A percentile compares a stretch with the other conserved stretches of the same genome.
Evolutionary conservation across 2,888 invertebrate species (phyloP).

Genomic region (Drosophila colorata): DNA sequence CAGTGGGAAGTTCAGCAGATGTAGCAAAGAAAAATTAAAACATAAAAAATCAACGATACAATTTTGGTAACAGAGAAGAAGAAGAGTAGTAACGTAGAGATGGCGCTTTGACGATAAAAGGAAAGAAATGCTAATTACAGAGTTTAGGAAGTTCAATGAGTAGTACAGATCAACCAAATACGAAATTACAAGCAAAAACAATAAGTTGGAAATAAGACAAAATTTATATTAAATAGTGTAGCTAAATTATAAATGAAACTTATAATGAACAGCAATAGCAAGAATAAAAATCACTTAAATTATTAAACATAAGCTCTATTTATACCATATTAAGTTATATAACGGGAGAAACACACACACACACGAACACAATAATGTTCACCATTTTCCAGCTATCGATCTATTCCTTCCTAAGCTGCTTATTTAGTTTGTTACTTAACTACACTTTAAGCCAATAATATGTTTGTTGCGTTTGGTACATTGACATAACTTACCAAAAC

Average conservation of each 20-base stretch:
- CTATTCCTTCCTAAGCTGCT: slow-evolving; percentile 33
- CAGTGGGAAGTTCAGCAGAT: slow-evolving; percentile 38
- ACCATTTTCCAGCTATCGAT: slow-evolving; percentile 27
- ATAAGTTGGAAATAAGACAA: slow-evolving; percentile 72
- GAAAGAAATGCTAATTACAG: slow-evolving; percentile 24
- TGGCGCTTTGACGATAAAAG: slow-evolving; percentile 10
- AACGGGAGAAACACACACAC: slow-evolving; percentile 24
- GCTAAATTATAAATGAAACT: slow-evolving; percentile 52
- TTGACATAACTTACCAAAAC: slow-evolving; percentile 43
- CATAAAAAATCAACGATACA: slow-evolving; percentile 21
- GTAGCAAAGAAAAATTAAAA: slow-evolving; percentile 36
- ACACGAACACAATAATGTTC: slow-evolving; percentile 30
- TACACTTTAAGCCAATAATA: slow-evolving; percentile 54
- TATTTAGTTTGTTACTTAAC: slow-evolving; percentile 62
- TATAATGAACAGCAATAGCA: slow-evolving; percentile 53
- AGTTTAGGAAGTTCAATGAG: slow-evolving; percentile 25
- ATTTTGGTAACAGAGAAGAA: slow-evolving; percentile 13
- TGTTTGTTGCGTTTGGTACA: slow-evolving; percentile 38
- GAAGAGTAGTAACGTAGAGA: not conserved
- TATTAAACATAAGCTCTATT: slow-evolving; percentile 67
- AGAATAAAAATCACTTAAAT: slow-evolving; percentile 61
- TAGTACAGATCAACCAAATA: slow-evolving; percentile 61
- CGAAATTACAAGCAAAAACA: slow-evolving; percentile 62
- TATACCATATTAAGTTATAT: slow-evolving; percentile 60
- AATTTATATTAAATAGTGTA: slow-evolving; percentile 66